A percentile compares a stretch with the other conserved stretches of the same genome.
Evolutionary conservation across 2,797 vertebrate genomes (phyloP).

Genomic region (Amblyraja radiata): DNA sequence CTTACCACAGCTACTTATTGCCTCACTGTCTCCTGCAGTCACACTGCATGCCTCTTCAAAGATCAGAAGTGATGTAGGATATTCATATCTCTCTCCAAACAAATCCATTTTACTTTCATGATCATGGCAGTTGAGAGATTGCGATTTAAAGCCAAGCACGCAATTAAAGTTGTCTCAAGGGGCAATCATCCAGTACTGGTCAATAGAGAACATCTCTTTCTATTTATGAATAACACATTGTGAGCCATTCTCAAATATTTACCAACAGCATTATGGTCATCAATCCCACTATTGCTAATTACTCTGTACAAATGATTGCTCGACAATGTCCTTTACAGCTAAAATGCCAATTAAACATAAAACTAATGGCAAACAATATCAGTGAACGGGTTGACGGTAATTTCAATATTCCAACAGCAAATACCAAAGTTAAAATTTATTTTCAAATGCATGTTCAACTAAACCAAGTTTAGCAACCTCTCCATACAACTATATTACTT

Average conservation of each 20-base stretch:
- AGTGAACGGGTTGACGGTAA: conserved; percentile 13
- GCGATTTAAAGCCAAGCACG: neutral
- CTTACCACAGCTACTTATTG: neutral
- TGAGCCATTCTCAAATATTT: conserved; percentile 15
- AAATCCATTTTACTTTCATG: neutral
- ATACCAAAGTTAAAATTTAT: neutral
- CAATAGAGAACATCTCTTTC: neutral
- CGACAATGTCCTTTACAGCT: neutral
- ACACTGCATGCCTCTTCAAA: neutral
- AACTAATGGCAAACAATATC: conserved; percentile 25
- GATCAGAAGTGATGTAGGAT: neutral
- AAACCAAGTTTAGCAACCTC: neutral
- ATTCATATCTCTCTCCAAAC: neutral
- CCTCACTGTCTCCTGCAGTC: too few species aligned
- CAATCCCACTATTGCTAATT: neutral
- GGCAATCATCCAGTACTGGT: neutral
- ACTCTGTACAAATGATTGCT: neutral
- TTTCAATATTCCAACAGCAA: neutral
- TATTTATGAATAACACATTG: neutral
- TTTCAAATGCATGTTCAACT: neutral
- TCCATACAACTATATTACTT: neutral
- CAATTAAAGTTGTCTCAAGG: neutral
- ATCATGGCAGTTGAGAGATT: neutral
- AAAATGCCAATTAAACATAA: conserved; percentile 17
- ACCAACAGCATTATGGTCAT: neutral